phyloP scores from a whole-genome alignment of 2,113 vertebrate genomes.

The Holacanthus passer region DNA sequence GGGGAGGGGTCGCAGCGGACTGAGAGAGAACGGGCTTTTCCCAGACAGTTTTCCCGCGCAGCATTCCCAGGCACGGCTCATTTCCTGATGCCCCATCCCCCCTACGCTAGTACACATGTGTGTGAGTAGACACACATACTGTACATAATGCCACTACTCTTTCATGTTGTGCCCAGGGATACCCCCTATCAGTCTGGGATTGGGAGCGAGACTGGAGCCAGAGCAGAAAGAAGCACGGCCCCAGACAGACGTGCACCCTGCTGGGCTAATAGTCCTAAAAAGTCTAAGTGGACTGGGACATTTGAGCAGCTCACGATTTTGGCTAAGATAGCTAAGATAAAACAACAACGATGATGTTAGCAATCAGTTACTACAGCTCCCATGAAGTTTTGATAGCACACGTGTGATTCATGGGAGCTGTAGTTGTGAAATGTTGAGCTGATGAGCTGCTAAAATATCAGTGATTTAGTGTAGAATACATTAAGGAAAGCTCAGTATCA shows the following conservation, averaged over 20 bases:
- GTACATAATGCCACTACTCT: conserved; percentile 12
- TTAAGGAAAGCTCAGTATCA: neutral
- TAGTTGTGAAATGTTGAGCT: neutral
- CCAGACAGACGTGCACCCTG: conserved; percentile 24
- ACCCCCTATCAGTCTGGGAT: conserved; percentile 19
- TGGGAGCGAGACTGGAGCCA: conserved; percentile 8
- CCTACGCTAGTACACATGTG: conserved; percentile 16
- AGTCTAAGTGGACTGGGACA: neutral
- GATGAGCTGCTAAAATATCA: neutral
- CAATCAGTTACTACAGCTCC: neutral
- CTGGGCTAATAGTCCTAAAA: neutral
- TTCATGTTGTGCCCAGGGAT: conserved; percentile 56
- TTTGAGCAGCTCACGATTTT: neutral
- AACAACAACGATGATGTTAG: neutral
- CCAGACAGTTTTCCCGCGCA: conserved; percentile 72
- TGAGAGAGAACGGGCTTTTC: conserved; percentile 59
- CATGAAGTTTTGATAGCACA: neutral
- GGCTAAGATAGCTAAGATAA: neutral
- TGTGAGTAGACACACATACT: neutral
- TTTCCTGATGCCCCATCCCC: conserved; percentile 75
- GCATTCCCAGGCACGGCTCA: conserved; percentile 75
- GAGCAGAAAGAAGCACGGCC: conserved; percentile 27
- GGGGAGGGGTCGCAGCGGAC: conserved; percentile 67
- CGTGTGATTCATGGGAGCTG: neutral
- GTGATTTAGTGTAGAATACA: no score